Evolutionary conservation across 2,888 invertebrate genomes (phyloP).

Genomic region (Esperia sulphurella): DNA sequence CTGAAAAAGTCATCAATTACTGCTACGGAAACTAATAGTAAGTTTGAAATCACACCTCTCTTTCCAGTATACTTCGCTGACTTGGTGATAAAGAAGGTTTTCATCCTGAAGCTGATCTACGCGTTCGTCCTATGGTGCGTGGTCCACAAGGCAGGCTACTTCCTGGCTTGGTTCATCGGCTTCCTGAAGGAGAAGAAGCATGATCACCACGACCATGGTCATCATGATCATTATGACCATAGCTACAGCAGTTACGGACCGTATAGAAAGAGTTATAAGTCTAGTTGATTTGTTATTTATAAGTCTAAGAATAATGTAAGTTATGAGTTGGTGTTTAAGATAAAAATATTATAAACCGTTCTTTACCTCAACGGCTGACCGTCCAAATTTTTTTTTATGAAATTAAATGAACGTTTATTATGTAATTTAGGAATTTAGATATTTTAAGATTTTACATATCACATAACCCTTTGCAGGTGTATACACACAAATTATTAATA

Average conservation of each 20-base stretch:
- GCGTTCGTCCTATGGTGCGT: slow-evolving; percentile 65
- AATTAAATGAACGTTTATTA: no score
- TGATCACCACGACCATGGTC: slow-evolving; percentile 28
- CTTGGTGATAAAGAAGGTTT: slow-evolving; percentile 62
- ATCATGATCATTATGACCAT: slow-evolving; percentile 24
- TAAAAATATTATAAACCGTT: no score
- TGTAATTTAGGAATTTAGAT: no score
- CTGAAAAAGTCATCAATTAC: no score
- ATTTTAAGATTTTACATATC: no score
- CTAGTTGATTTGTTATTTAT: neutral
- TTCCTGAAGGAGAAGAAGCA: slow-evolving; percentile 60
- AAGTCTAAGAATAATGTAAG: no score
- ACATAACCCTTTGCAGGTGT: no score
- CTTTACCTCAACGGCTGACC: no score
- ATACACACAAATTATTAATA: no score
- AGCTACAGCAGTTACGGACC: slow-evolving; percentile 5
- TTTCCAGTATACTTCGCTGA: slow-evolving; percentile 66
- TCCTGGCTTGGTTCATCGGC: slow-evolving; percentile 63
- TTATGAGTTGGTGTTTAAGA: no score
- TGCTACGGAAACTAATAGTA: no score
- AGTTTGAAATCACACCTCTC: neutral
- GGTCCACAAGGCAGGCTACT: slow-evolving; percentile 69
- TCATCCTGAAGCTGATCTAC: slow-evolving; percentile 62
- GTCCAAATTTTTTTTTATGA: no score
- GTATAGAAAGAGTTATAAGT: slow-evolving; percentile 3